A percentile compares a stretch with the other conserved stretches of the same genome.
Conservation (phyloP, 2,888 invertebrate species). For the Erebia aethiops region DNA sequence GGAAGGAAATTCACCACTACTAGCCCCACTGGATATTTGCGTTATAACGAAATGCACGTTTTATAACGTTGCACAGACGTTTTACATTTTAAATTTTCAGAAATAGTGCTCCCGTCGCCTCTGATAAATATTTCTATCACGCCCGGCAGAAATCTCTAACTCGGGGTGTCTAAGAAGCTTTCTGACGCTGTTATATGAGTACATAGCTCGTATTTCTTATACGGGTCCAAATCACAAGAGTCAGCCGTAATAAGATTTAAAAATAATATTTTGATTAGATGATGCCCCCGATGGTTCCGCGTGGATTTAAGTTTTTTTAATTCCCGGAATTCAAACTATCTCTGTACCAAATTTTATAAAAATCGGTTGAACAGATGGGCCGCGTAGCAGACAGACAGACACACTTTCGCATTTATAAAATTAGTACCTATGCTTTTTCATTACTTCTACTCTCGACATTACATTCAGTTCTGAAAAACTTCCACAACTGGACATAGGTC, state of each 20-base stretch:
- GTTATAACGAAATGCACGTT: constrained; percentile 31
- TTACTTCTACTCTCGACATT: no score
- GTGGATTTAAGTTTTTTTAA: no score
- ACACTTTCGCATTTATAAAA: no score
- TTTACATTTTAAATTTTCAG: constrained; percentile 39
- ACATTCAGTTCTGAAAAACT: no score
- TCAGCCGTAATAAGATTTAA: not conserved
- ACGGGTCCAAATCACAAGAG: constrained; percentile 19
- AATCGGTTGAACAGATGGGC: no score
- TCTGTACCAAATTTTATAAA: no score
- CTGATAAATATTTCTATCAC: constrained; percentile 45
- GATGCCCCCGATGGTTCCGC: no score
- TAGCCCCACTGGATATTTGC: constrained; percentile 14
- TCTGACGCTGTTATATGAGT: constrained; percentile 41
- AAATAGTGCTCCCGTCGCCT: constrained; percentile 32
- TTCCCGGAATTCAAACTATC: no score
- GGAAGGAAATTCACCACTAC: no score
- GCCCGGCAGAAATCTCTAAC: constrained; percentile 43
- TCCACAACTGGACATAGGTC: no score
- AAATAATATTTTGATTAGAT: not conserved
- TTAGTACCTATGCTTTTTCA: no score
- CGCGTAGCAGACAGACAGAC: no score
- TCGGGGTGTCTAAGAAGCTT: constrained; percentile 42
- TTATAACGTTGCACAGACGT: constrained; percentile 33
- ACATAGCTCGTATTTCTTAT: constrained; percentile 38